Conservation (phyloP, 2,797 vertebrate species). For the Trachurus trachurus region DNA sequence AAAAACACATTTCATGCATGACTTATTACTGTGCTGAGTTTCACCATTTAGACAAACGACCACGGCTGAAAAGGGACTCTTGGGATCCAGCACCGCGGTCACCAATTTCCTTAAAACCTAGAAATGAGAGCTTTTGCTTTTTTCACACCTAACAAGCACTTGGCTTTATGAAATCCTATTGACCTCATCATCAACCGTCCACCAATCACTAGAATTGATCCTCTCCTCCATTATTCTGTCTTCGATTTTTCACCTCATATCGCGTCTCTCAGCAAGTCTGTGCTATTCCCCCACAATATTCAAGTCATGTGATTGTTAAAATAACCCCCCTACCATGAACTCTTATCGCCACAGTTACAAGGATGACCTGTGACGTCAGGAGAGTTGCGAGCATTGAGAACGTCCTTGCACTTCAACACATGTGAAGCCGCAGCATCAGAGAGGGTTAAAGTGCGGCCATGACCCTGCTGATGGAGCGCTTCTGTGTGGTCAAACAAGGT, state of each 20-base stretch:
- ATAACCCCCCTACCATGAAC: slow-evolving; percentile 12
- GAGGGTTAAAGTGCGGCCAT: slow-evolving; percentile 56
- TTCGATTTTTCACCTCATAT: slow-evolving; percentile 24
- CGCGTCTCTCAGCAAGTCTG: too few relatives aligned
- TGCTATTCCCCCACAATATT: slow-evolving; percentile 1
- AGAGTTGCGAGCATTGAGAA: slow-evolving; percentile 38
- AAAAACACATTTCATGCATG: slow-evolving; percentile 59
- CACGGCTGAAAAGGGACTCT: slow-evolving; percentile 44
- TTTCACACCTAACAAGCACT: slow-evolving; percentile 42
- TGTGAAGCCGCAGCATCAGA: slow-evolving; percentile 19
- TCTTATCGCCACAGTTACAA: slow-evolving; percentile 19
- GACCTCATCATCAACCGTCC: slow-evolving; percentile 55
- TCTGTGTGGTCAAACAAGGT: slow-evolving; percentile 78
- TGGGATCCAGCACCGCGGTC: slow-evolving; percentile 58
- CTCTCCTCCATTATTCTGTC: slow-evolving; percentile 2
- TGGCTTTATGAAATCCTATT: slow-evolving; percentile 46
- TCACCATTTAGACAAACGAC: slow-evolving; percentile 64
- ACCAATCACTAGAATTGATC: slow-evolving; percentile 55
- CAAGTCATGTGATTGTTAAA: background rate
- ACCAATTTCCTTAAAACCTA: slow-evolving; percentile 40
- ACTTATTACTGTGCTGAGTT: slow-evolving; percentile 66
- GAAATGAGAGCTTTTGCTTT: slow-evolving; percentile 45
- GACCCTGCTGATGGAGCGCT: slow-evolving; percentile 73
- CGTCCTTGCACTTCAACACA: slow-evolving; percentile 40
- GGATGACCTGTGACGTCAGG: slow-evolving; percentile 46